Evolutionary conservation across 2,113 vertebrate genomes (phyloP), one percentile per base, ranked within the genome.

Genomic region (Plotosus lineatus): DNA sequence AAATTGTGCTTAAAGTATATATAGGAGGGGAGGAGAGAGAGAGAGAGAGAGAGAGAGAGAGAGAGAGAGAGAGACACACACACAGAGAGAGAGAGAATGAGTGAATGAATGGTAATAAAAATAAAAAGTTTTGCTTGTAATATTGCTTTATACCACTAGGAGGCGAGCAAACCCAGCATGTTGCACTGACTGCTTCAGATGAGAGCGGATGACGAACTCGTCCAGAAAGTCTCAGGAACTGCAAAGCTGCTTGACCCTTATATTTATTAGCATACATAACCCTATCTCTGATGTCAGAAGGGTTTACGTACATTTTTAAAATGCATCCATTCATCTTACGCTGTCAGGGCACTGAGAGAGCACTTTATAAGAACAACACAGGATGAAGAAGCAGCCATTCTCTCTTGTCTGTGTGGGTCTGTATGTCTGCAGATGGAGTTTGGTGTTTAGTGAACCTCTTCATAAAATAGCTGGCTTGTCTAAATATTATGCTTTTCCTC

Each of bases 371-470:
- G 40, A 76, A 79, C 9, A 44, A 36, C 58, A 33, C 28, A 33
- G 65, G 31, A 56, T 42, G 46, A 71, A 71, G 77, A 40, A 28
- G 23, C 31, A 61, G 8, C 36, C 77, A 58, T 55, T 79, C 55
- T 26, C 42, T 61, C 69, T 56, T 14, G 69, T 28, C 79, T 23
- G n/a, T 14, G 53, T 28, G 61, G 14, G 38, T 46, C 78, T 69
- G 50, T 12, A 1, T 48, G 21, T 42, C 4, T 19, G 17, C 17
- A 40, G 38, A 28, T 21, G 1, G 28, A 61, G 75, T 33, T 44
- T 77, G 80, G 83, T 86, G 71, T 88, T 89, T 85, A 87, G 75
- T 28, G 85, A 77, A 58, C 83, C 83, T 82, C 81, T 82, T 83
- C 78, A 81, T 83, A 77, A 86, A 76, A 78, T 85, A 28, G 38